Evolutionary conservation across 1,140 invertebrate genomes (phyloP), one percentile per base, ranked within the genome.

Genomic region (Chymomyza costata): DNA sequence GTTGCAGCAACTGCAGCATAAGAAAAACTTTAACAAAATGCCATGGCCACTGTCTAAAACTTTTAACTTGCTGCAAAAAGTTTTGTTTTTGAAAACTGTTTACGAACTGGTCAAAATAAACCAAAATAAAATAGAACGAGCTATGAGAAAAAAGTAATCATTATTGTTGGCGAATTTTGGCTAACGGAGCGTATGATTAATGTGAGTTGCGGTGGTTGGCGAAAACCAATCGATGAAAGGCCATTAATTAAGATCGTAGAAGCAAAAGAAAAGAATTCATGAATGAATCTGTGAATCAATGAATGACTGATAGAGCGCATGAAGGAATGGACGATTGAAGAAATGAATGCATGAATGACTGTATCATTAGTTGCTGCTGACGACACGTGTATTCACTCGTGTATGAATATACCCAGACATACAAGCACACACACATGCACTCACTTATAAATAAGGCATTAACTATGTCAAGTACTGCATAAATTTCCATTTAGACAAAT

Each of bases 401-500:
- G 21, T 25, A n/a, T n/a, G n/a, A n/a, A n/a, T n/a, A n/a, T n/a
- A n/a, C n/a, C n/a, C 21, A 25, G 21, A 8, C 21, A 25, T 8
- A 25, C 21, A 25, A 3, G 8, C 21, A 25, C 21, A 25, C 3
- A 25, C 21, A 25, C 21, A 25, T 8, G 8, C 63, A 62, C 54
- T 71, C 48, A 55, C 71, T 57, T 66, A 58, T 78, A 63, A 78
- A 78, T 80, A 78, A 64, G 80, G 54, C 74, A 71, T 80, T 78
- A 67, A 71, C 58, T 57, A 43, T 21, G 19, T 21, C 30, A 43
- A 34, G 6, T 34, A 34, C 54, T 78, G 73, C 71, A 80, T 78
- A 78, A 78, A 78, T 78, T 78, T 78, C 63, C 71, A 80, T 80
- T 78, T 71, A 67, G 71, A 71, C 67, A 78, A 78, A 71, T 80